phyloP scores from a whole-genome alignment of 2,888 invertebrate species.

The Meandrusa payeni region DNA sequence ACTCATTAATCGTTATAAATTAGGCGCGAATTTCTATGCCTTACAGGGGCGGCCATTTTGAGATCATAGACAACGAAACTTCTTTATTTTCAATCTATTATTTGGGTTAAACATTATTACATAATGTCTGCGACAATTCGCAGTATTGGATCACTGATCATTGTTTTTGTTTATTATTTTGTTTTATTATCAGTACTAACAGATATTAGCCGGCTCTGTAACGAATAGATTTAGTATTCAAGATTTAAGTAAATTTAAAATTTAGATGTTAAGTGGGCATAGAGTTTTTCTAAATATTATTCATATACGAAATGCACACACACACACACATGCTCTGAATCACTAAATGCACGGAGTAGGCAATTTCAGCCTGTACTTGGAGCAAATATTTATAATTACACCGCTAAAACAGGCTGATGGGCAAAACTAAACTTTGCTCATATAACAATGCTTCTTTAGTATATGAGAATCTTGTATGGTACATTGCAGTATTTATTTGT shows the following conservation, averaged over 20 bases:
- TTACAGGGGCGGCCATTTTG: slow-evolving; percentile 19
- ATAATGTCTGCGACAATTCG: too few relatives aligned
- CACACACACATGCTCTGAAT: slow-evolving; percentile 39
- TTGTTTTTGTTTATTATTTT: too few relatives aligned
- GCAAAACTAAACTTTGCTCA: too few relatives aligned
- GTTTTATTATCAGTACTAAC: too few relatives aligned
- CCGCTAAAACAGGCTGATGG: too few relatives aligned
- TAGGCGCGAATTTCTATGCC: slow-evolving; percentile 9
- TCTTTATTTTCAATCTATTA: too few relatives aligned
- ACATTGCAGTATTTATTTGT: too few relatives aligned
- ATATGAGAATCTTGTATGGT: too few relatives aligned
- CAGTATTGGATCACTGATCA: too few relatives aligned
- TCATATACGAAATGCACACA: slow-evolving; percentile 36
- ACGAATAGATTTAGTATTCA: slow-evolving; percentile 41
- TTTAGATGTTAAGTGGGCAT: slow-evolving; percentile 50
- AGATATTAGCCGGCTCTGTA: slow-evolving; percentile 34
- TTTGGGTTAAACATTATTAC: too few relatives aligned
- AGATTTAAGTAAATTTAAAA: slow-evolving; percentile 42
- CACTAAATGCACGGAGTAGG: slow-evolving; percentile 40
- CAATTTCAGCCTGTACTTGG: slow-evolving; percentile 15
- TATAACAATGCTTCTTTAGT: too few relatives aligned
- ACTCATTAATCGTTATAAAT: slow-evolving; percentile 13
- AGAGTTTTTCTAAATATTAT: slow-evolving; percentile 40
- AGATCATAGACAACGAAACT: slow-evolving; percentile 15
- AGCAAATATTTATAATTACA: too few relatives aligned